A percentile compares a stretch with the other conserved stretches of the same genome.
Conservation (phyloP, 2,797 vertebrate species). For the Knipowitschia caucasica region DNA sequence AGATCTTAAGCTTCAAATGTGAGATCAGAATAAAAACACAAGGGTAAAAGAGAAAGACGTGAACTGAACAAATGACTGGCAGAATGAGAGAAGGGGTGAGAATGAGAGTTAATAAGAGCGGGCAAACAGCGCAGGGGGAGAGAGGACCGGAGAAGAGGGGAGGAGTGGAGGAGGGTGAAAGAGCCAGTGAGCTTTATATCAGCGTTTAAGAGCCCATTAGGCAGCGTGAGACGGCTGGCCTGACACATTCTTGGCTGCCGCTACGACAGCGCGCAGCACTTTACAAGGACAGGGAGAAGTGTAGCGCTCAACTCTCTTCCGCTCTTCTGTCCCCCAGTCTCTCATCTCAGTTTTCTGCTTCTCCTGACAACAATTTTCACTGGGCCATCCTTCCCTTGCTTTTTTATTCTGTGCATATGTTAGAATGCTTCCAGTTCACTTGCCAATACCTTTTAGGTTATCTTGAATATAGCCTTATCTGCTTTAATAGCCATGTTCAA, state of each 20-base stretch:
- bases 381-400: constrained; percentile 30
- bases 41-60: constrained; percentile 38
- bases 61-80: constrained; percentile 66
- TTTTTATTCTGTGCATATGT: constrained; percentile 40
- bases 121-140: constrained; percentile 51
- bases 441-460: constrained; percentile 25
- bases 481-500: constrained; percentile 55
- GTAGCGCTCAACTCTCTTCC: constrained; percentile 66
- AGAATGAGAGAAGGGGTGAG: constrained; percentile 64
- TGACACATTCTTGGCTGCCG: constrained; percentile 76
- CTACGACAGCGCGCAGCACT: constrained; percentile 73
- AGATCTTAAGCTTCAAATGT: not conserved
- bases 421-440: constrained; percentile 9
- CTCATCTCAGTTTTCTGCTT: constrained; percentile 52
- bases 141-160: constrained; percentile 39
- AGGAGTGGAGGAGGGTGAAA: constrained; percentile 62
- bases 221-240: constrained; percentile 70
- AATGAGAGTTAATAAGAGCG: constrained; percentile 66
- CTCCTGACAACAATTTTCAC: constrained; percentile 48
- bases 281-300: constrained; percentile 73
- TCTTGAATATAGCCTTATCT: constrained; percentile 43
- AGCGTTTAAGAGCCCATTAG: constrained; percentile 77
- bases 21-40: constrained; percentile 46
- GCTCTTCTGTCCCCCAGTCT: constrained; percentile 51
- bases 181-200: constrained; percentile 73